phyloP scores from a whole-genome alignment of 2,888 invertebrate genomes.

The Eilema sororculum region DNA sequence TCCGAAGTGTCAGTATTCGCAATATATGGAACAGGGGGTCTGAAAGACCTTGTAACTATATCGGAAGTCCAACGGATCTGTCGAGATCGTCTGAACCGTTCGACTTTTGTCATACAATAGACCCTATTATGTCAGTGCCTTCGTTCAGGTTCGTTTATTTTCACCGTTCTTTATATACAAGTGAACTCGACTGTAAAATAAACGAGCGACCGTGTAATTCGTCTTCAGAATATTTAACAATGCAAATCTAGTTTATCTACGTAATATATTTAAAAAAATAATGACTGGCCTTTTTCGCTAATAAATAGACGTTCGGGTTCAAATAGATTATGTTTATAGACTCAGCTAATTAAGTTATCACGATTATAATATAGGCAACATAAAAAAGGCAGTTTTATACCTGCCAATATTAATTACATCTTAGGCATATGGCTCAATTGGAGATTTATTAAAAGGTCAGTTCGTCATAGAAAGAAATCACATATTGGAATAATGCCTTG shows the following conservation, averaged over 20 bases:
- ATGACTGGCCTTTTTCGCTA: not conserved
- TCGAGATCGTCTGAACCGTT: constrained; percentile 19
- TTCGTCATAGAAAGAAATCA: not conserved
- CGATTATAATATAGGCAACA: too few species aligned
- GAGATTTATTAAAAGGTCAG: not conserved
- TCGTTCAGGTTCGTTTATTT: constrained; percentile 26
- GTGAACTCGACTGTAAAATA: constrained; percentile 15
- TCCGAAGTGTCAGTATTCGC: constrained; percentile 54
- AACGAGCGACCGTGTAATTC: constrained; percentile 6
- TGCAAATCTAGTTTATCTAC: not conserved
- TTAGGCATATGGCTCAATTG: not conserved
- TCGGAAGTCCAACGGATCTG: constrained; percentile 33
- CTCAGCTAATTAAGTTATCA: too few species aligned
- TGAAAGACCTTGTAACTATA: constrained; percentile 28
- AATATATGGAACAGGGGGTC: constrained; percentile 48
- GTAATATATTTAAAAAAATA: not conserved
- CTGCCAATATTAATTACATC: not conserved
- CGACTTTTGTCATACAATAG: constrained; percentile 19
- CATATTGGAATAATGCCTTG: not conserved
- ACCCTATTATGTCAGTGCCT: constrained; percentile 16
- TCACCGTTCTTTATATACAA: constrained; percentile 9
- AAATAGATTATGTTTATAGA: not conserved
- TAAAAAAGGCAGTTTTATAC: too few species aligned
- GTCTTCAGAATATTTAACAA: constrained; percentile 7
- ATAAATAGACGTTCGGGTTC: not conserved